Percentiles rank a stretch among this genome's conserved stretches.
Conservation (phyloP, 2,888 invertebrate species). For the Imbricaverruca yamaguchii region DNA sequence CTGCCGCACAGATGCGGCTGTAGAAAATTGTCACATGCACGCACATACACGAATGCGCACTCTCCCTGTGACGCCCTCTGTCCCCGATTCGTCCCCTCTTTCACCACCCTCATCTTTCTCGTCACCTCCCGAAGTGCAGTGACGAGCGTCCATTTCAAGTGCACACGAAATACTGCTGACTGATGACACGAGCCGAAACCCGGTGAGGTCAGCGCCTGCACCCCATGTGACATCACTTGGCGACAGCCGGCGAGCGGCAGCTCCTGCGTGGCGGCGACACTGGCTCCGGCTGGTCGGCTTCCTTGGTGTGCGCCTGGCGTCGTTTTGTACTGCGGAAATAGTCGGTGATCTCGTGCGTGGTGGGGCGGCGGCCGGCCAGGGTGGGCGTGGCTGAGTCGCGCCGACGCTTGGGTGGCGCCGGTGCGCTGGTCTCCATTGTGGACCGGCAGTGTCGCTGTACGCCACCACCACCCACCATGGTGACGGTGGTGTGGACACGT, state of each 20-base stretch:
- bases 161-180: too few relatives aligned
- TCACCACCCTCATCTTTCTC: too few relatives aligned
- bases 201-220: too few relatives aligned
- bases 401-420: background rate
- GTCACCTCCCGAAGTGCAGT: too few relatives aligned
- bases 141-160: too few relatives aligned
- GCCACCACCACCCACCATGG: background rate
- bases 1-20: background rate
- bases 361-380: background rate
- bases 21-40: background rate
- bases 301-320: background rate
- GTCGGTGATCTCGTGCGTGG: conserved; percentile 4
- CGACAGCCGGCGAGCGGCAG: background rate
- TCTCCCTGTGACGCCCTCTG: background rate
- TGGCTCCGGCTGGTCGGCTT: background rate
- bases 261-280: background rate
- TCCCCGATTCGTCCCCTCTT: background rate
- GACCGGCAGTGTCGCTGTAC: background rate
- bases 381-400: background rate
- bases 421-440: background rate
- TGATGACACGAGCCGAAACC: too few relatives aligned
- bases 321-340: conserved; percentile 20
- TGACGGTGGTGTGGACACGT: background rate
- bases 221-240: background rate
- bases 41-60: background rate